These are phyloP conservation scores for Dasysyrphus tricinctus DNA, from an alignment of 2,888 invertebrate species.

Conservation along the genomic window DNA sequence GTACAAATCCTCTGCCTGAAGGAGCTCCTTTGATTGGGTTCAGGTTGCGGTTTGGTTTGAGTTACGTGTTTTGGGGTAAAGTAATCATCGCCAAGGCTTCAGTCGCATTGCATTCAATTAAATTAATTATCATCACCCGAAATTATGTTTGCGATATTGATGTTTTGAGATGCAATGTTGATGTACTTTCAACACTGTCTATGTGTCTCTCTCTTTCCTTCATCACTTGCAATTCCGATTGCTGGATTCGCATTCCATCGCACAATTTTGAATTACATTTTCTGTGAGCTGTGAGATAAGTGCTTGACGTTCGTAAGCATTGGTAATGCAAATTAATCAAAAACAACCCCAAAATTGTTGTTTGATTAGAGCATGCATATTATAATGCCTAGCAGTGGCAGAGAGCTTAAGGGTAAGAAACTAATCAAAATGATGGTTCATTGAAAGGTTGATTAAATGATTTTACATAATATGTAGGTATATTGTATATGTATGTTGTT, in stretches of 20 bases:
- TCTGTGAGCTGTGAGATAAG: conserved; percentile 18
- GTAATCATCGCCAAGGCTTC: conserved; percentile 23
- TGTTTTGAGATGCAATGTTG: conserved; percentile 42
- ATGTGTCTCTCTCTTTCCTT: neutral
- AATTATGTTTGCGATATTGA: conserved; percentile 65
- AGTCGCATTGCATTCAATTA: conserved; percentile 62
- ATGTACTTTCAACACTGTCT: conserved; percentile 22
- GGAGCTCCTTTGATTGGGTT: conserved; percentile 34
- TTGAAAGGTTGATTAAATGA: conserved; percentile 10
- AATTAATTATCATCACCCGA: conserved; percentile 67
- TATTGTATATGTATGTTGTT: neutral
- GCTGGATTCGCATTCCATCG: neutral
- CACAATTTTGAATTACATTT: conserved; percentile 23
- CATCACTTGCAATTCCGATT: neutral
- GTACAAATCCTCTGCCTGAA: conserved; percentile 41
- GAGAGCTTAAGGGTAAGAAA: conserved; percentile 16
- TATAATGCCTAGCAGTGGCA: conserved; percentile 1
- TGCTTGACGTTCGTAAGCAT: conserved; percentile 43
- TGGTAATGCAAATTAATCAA: conserved; percentile 56
- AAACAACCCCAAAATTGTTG: conserved; percentile 33
- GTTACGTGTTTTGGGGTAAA: conserved; percentile 15
- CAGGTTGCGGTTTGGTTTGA: neutral
- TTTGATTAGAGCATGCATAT: conserved; percentile 28
- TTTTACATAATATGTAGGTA: too few relatives aligned
- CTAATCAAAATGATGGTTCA: conserved; percentile 23